Evolutionary conservation across 2,113 vertebrate genomes (phyloP).

Genomic region (Myrmecobius fasciatus): DNA sequence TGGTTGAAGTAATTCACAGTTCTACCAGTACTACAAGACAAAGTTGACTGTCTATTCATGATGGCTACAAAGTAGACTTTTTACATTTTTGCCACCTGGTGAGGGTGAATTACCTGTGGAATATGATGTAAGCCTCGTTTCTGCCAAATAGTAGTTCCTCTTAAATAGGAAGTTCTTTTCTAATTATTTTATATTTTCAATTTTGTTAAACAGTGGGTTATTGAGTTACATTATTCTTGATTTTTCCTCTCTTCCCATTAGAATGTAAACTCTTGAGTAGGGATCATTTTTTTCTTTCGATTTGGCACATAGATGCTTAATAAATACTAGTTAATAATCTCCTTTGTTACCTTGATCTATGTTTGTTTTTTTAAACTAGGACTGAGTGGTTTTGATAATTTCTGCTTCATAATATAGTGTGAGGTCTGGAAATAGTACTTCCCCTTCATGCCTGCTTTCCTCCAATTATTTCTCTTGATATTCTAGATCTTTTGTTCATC

Average conservation of each 20-base stretch:
- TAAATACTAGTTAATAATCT: neutral
- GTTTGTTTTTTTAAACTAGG: neutral
- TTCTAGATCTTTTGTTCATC: neutral
- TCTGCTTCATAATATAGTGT: neutral
- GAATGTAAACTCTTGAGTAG: neutral
- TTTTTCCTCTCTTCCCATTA: neutral
- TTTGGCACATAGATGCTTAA: neutral
- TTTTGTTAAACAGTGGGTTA: neutral
- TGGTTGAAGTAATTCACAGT: neutral
- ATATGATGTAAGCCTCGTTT: neutral
- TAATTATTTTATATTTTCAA: neutral
- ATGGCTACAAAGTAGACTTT: neutral
- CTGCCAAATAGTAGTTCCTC: neutral
- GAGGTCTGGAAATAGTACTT: neutral
- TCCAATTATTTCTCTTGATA: neutral
- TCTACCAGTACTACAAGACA: neutral
- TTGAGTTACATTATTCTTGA: neutral
- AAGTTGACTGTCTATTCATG: neutral
- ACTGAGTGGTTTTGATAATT: neutral
- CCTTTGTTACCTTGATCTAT: neutral
- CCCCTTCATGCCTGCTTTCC: neutral
- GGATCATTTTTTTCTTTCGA: neutral
- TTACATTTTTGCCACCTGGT: neutral
- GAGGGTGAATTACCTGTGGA: neutral
- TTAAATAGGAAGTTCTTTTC: neutral